Conservation (phyloP, 2,113 vertebrate species). For the Anoplopoma fimbria region DNA sequence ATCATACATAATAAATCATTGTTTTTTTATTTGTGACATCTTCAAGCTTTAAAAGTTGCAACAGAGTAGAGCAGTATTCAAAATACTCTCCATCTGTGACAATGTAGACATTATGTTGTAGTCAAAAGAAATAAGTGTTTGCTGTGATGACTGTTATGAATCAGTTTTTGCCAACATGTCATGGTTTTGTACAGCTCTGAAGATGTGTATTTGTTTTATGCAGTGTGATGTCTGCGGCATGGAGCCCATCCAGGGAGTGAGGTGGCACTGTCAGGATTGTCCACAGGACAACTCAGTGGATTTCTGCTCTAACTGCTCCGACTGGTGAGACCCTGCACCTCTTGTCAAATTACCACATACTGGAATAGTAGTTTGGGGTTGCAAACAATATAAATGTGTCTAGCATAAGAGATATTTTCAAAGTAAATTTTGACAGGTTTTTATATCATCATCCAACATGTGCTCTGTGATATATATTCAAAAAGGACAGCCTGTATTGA, state of each 20-base stretch:
- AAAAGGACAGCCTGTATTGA: neutral
- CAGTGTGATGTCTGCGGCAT: slow-evolving; percentile 95
- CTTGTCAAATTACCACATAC: no score
- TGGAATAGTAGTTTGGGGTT: neutral
- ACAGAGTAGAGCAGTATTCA: neutral
- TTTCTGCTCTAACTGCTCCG: slow-evolving; percentile 96
- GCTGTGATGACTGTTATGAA: neutral
- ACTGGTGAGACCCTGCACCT: slow-evolving; percentile 87
- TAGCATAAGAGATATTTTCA: neutral
- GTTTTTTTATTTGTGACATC: neutral
- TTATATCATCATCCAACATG: no score
- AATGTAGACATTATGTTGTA: neutral
- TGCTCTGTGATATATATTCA: neutral
- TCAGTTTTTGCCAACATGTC: neutral
- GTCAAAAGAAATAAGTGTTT: neutral
- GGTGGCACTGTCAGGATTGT: slow-evolving; percentile 98
- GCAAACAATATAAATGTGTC: neutral
- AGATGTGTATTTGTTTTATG: slow-evolving; percentile 3
- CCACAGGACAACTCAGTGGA: slow-evolving; percentile 93
- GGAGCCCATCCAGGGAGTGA: slow-evolving; percentile 94
- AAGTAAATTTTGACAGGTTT: no score
- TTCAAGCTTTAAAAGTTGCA: neutral
- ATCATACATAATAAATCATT: neutral
- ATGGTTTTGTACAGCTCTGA: neutral
- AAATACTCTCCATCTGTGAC: neutral